Percentiles rank a stretch among this genome's conserved stretches.
Conservation (phyloP, 2,888 invertebrate genomes). For the Pachycephus smyrnensis region DNA sequence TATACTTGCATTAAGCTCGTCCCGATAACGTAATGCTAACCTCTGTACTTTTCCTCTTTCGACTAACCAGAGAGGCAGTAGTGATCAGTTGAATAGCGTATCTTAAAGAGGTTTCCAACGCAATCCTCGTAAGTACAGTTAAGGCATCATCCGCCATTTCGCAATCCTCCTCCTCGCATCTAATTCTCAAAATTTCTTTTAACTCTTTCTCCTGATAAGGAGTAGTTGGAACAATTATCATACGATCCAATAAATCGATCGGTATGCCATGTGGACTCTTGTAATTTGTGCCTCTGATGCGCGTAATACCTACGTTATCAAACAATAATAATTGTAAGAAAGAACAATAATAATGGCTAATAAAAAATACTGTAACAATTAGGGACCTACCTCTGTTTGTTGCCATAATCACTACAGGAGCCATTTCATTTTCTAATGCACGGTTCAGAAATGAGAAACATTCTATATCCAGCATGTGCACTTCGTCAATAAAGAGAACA, state of each 20-base stretch:
- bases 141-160: conserved; percentile 93
- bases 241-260: conserved; percentile 93
- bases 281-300: conserved; percentile 94
- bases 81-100: conserved; percentile 99
- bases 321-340: neutral
- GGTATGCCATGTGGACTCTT: conserved; percentile 97
- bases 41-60: conserved; percentile 87
- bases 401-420: conserved; percentile 98
- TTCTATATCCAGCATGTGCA: conserved; percentile 98
- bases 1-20: neutral
- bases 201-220: conserved; percentile 91
- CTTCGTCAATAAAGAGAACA: conserved; percentile 96
- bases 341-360: neutral
- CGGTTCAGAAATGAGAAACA: conserved; percentile 98
- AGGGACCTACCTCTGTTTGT: conserved; percentile 84
- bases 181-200: conserved; percentile 91
- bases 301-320: conserved; percentile 77
- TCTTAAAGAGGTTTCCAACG: conserved; percentile 91
- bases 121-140: conserved; percentile 91
- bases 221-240: conserved; percentile 93
- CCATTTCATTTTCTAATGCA: conserved; percentile 96
- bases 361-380: neutral
- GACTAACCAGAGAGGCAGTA: conserved; percentile 93
- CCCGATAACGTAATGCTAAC: conserved; percentile 66
- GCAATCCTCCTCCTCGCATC: conserved; percentile 98